Evolutionary conservation across 1,140 invertebrate species (phyloP).

Genomic region (Caerostris extrusa): DNA sequence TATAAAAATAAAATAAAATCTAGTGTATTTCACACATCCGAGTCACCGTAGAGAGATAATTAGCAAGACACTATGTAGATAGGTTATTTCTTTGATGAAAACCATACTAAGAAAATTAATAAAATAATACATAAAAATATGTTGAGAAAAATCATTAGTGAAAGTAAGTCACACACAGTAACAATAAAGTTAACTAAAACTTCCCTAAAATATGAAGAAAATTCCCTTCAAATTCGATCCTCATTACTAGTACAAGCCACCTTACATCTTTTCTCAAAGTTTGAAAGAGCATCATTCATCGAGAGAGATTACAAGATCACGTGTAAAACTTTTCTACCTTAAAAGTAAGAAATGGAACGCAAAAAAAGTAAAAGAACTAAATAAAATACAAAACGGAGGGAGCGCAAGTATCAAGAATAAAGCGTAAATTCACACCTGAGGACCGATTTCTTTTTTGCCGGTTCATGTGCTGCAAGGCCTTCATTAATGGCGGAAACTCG

Average conservation of each 20-base stretch:
- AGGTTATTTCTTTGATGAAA: too few species aligned
- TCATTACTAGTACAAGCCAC: neutral
- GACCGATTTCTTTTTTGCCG: constrained; percentile 11
- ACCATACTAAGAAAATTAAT: too few species aligned
- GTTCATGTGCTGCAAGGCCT: neutral
- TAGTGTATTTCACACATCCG: too few species aligned
- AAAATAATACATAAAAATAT: too few species aligned
- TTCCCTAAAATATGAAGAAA: neutral
- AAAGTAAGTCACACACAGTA: too few species aligned
- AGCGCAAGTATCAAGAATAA: neutral
- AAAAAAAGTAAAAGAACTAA: neutral
- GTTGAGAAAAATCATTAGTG: too few species aligned
- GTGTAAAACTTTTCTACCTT: constrained; percentile 11
- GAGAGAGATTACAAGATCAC: constrained; percentile 20
- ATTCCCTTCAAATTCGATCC: neutral
- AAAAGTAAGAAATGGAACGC: neutral
- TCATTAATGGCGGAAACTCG: constrained; percentile 51
- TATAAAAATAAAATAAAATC: too few species aligned
- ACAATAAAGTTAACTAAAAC: neutral
- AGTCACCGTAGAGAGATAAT: too few species aligned
- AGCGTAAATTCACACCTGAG: constrained; percentile 36
- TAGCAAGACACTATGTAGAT: too few species aligned
- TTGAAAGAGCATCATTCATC: constrained; percentile 38
- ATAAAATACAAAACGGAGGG: neutral
- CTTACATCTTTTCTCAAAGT: neutral